Conservation (phyloP, 2,888 invertebrate genomes). For the Entomobrya proxima region DNA sequence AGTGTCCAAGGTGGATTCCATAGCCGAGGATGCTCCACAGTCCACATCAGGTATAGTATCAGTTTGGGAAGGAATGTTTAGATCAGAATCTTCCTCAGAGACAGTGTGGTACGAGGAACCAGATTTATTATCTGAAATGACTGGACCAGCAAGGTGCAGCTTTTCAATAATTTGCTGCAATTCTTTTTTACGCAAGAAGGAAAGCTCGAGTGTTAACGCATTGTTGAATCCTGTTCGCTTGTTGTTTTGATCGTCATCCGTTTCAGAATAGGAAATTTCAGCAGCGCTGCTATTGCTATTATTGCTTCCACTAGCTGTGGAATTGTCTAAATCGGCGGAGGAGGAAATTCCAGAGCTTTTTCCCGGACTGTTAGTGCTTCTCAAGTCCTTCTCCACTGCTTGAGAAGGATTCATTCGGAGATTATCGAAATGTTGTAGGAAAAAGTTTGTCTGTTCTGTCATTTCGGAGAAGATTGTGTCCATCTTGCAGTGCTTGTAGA, state of each 20-base stretch:
- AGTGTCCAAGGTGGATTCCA: not conserved
- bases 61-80: slow-evolving; percentile 22
- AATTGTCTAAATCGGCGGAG: slow-evolving; percentile 49
- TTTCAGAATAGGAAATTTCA: slow-evolving; percentile 39
- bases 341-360: slow-evolving; percentile 54
- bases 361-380: slow-evolving; percentile 18
- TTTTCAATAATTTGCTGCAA: slow-evolving; percentile 67
- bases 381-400: not conserved
- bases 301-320: slow-evolving; percentile 32
- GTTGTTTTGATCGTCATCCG: not conserved
- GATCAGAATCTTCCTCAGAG: slow-evolving; percentile 71
- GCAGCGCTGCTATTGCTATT: slow-evolving; percentile 53
- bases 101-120: slow-evolving; percentile 73
- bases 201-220: not conserved
- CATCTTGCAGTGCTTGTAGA: slow-evolving; percentile 54
- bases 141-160: slow-evolving; percentile 66
- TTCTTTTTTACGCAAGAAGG: slow-evolving; percentile 26
- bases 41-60: slow-evolving; percentile 42
- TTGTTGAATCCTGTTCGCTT: not conserved
- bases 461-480: slow-evolving; percentile 74
- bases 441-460: slow-evolving; percentile 63
- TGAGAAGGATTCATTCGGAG: not conserved
- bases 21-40: not conserved
- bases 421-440: slow-evolving; percentile 63
- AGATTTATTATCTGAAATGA: slow-evolving; percentile 70